A percentile compares a stretch with the other conserved stretches of the same genome.
phyloP scores from a whole-genome alignment of 53 echinoderm and acorn worm species.

The Antedon mediterranea region DNA sequence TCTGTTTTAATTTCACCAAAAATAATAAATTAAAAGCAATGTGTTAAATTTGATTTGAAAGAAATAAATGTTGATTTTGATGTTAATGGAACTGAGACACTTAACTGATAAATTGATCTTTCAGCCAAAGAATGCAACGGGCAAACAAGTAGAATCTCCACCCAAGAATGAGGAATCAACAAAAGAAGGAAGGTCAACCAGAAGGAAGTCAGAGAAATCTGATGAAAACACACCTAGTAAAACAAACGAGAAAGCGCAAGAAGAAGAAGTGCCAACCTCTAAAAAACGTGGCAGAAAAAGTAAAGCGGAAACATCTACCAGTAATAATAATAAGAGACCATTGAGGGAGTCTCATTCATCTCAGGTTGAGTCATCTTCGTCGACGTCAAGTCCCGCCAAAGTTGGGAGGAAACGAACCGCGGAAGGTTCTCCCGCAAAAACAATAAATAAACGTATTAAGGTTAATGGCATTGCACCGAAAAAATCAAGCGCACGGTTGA shows the following conservation, averaged over 20 bases:
- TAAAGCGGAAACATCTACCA: neutral
- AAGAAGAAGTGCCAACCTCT: neutral
- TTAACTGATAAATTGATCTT: too few relatives aligned
- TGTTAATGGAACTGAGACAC: too few relatives aligned
- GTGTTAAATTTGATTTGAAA: too few relatives aligned
- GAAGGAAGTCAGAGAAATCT: neutral
- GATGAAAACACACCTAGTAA: neutral
- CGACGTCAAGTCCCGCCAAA: constrained; percentile 3
- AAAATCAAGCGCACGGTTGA: neutral
- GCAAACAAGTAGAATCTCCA: constrained; percentile 25
- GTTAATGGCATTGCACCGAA: neutral
- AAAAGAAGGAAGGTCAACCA: neutral
- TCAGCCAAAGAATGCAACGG: constrained; percentile 33
- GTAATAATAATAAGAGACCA: neutral
- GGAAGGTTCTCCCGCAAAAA: neutral
- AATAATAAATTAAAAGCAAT: too few relatives aligned
- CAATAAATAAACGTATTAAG: constrained; percentile 9
- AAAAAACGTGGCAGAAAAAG: neutral
- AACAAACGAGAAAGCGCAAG: neutral
- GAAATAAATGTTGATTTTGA: too few relatives aligned
- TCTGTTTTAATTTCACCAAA: too few relatives aligned
- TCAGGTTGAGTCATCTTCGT: neutral
- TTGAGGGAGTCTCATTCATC: neutral
- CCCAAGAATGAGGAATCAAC: constrained; percentile 9
- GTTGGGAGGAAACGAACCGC: constrained; percentile 11